phyloP scores from a whole-genome alignment of 2,797 vertebrate genomes.

The Toxotes lorentzi region DNA sequence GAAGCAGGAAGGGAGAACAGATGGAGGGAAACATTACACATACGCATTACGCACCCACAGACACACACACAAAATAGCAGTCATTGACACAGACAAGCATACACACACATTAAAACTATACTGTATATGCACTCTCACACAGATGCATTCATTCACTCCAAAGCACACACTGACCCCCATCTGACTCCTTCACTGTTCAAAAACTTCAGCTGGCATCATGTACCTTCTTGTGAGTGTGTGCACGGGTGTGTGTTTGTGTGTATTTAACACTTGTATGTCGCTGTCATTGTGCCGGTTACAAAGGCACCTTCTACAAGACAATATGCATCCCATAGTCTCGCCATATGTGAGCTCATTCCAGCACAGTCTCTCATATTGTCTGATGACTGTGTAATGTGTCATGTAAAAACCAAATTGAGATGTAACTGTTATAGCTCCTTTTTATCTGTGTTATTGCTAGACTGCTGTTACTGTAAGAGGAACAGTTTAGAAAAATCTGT shows the following conservation, averaged over 20 bases:
- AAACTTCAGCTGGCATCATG: conserved; percentile 32
- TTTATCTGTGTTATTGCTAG: background rate
- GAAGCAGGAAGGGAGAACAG: conserved; percentile 74
- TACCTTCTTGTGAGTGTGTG: conserved; percentile 19
- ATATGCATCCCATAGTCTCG: conserved; percentile 30
- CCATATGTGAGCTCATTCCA: conserved; percentile 52
- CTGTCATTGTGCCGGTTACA: conserved; percentile 51
- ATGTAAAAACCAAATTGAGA: conserved; percentile 28
- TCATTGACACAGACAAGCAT: conserved; percentile 8
- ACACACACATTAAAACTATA: conserved; percentile 29
- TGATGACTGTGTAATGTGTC: conserved; percentile 27
- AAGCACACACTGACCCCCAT: conserved; percentile 25
- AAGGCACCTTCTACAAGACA: conserved; percentile 57
- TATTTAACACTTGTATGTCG: conserved; percentile 39
- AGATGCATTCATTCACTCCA: conserved; percentile 35
- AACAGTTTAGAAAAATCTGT: background rate
- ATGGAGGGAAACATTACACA: conserved; percentile 70
- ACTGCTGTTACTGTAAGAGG: background rate
- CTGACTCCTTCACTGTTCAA: conserved; percentile 28
- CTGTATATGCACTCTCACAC: conserved; percentile 28
- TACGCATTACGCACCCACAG: conserved; percentile 22
- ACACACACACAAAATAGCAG: background rate
- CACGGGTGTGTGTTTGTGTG: conserved; percentile 16
- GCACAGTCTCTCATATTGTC: conserved; percentile 8
- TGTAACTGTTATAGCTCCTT: background rate